A percentile compares a stretch with the other conserved stretches of the same genome.
Evolutionary conservation across 2,113 vertebrate species (phyloP).

Genomic region (Tupaia tana): DNA sequence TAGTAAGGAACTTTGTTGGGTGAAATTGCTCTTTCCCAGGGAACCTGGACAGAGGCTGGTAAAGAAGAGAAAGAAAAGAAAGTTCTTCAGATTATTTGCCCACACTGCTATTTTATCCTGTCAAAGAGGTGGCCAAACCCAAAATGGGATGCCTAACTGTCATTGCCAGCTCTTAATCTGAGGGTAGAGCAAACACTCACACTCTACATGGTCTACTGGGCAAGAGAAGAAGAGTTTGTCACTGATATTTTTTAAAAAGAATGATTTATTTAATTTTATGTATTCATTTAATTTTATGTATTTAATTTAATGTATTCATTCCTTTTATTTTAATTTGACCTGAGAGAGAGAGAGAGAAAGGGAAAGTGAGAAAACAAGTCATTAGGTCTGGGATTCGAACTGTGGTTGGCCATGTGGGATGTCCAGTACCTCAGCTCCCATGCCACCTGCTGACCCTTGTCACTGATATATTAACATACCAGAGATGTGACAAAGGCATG

Average conservation of each 20-base stretch:
- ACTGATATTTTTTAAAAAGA: neutral
- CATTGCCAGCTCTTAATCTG: neutral
- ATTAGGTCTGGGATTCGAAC: too few relatives aligned
- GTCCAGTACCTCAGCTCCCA: too few relatives aligned
- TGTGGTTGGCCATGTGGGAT: too few relatives aligned
- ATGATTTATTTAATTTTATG: too few relatives aligned
- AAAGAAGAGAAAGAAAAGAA: slow-evolving; percentile 70
- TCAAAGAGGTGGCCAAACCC: neutral
- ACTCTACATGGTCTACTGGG: neutral
- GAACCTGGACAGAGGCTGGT: slow-evolving; percentile 97
- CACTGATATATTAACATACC: neutral
- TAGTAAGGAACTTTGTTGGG: slow-evolving; percentile 99
- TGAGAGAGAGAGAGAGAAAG: too few relatives aligned
- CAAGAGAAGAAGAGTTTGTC: neutral
- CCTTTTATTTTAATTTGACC: too few relatives aligned
- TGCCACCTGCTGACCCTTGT: neutral
- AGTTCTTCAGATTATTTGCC: neutral
- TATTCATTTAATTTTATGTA: too few relatives aligned
- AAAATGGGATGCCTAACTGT: neutral
- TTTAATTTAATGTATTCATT: too few relatives aligned
- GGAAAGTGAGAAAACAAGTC: too few relatives aligned
- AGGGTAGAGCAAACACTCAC: neutral
- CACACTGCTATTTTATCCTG: neutral
- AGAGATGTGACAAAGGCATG: slow-evolving; percentile 15
- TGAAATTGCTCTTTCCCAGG: slow-evolving; percentile 98